Evolutionary conservation across 2,113 vertebrate species (phyloP).

Genomic region (Thomomys bottae): DNA sequence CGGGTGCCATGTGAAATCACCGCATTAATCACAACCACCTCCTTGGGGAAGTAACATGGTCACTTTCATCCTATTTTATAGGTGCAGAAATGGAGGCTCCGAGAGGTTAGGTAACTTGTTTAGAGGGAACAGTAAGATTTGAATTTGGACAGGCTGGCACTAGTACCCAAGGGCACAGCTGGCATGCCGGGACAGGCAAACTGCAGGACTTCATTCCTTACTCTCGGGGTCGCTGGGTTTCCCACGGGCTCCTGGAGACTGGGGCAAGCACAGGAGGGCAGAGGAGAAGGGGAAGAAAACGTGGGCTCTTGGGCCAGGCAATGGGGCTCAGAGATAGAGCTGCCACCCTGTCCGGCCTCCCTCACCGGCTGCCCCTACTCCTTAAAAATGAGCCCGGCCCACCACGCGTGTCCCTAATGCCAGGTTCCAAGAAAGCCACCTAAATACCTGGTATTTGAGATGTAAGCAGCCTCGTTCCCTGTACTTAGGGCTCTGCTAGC

Average conservation of each 20-base stretch:
- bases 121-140: conserved; percentile 30
- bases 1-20: conserved; percentile 28
- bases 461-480: conserved; percentile 78
- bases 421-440: conserved; percentile 83
- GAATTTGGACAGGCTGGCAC: conserved; percentile 51
- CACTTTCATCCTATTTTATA: conserved; percentile 70
- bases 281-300: not conserved
- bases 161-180: not conserved
- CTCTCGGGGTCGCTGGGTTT: not conserved
- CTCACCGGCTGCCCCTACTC: not conserved
- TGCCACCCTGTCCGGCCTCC: not conserved
- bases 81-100: conserved; percentile 42
- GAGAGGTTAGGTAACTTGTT: conserved; percentile 66
- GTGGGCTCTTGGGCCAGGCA: not conserved
- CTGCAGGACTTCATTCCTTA: not conserved
- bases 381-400: conserved; percentile 65
- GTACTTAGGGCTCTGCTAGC: conserved; percentile 76
- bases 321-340: not conserved
- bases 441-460: conserved; percentile 84
- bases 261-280: not conserved
- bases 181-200: not conserved
- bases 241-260: not conserved
- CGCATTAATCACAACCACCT: conserved; percentile 35
- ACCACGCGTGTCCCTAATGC: conserved; percentile 74
- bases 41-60: not conserved